phyloP scores from a whole-genome alignment of 2,113 vertebrate species.

The Xyrauchen texanus region DNA sequence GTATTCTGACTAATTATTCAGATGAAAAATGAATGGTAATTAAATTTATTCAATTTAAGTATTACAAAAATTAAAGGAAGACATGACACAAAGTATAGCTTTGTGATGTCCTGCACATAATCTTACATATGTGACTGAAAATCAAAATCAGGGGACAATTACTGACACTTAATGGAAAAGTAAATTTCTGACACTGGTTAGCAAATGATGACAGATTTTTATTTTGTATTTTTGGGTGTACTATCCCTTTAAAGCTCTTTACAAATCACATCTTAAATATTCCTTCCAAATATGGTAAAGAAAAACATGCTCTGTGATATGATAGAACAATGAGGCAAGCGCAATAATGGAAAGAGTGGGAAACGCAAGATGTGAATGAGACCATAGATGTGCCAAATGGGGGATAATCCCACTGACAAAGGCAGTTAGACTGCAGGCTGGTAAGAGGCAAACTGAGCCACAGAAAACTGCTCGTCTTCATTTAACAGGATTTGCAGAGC shows the following conservation, averaged over 20 bases:
- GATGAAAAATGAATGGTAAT: too few relatives aligned
- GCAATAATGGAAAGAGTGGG: neutral
- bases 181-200: too few relatives aligned
- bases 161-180: too few relatives aligned
- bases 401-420: conserved; percentile 48
- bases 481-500: conserved; percentile 61
- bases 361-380: conserved; percentile 17
- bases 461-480: conserved; percentile 43
- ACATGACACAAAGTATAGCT: too few relatives aligned
- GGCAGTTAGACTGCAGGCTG: conserved; percentile 34
- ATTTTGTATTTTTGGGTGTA: too few relatives aligned
- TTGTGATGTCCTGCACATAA: too few relatives aligned
- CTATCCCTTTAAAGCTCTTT: neutral
- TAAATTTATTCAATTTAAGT: too few relatives aligned
- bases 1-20: too few relatives aligned
- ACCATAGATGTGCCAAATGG: conserved; percentile 36
- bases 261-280: neutral
- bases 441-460: conserved; percentile 38
- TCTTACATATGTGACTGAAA: too few relatives aligned
- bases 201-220: too few relatives aligned
- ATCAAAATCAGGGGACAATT: too few relatives aligned
- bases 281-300: neutral
- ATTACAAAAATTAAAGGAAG: too few relatives aligned
- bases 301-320: neutral
- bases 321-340: neutral